Evolutionary conservation across 2,888 invertebrate species (phyloP).

Genomic region (Pristionchus exspectatus): DNA sequence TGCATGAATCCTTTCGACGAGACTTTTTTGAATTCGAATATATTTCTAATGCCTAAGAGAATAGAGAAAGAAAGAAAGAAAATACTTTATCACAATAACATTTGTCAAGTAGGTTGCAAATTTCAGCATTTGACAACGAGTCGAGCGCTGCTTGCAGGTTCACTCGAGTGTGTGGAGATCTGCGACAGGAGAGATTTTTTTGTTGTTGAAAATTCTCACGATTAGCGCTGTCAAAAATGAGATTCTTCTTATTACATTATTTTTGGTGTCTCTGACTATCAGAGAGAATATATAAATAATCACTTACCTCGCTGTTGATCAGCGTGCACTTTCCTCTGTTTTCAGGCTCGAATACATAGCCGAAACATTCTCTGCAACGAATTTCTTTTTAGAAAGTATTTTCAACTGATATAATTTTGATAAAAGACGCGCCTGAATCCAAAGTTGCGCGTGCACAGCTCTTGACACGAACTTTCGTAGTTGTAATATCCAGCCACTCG

Average conservation of each 20-base stretch:
- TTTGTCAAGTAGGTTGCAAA: too few species aligned
- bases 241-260: too few species aligned
- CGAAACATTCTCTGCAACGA: background rate
- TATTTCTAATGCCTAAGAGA: too few species aligned
- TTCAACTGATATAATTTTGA: too few species aligned
- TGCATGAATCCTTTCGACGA: too few species aligned
- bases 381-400: background rate
- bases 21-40: too few species aligned
- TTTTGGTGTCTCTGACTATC: too few species aligned
- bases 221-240: too few species aligned
- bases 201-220: background rate
- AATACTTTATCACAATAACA: too few species aligned
- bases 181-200: background rate
- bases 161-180: background rate
- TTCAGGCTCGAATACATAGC: background rate
- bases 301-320: background rate
- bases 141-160: background rate
- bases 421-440: too few species aligned
- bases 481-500: conserved; percentile 32
- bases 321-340: conserved; percentile 39
- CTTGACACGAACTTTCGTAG: background rate
- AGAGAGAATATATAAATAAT: too few species aligned
- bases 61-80: too few species aligned
- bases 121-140: background rate
- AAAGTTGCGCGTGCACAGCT: conserved; percentile 35